Conservation (phyloP, 2,797 vertebrate genomes). For the Cryptoprocta ferox region DNA sequence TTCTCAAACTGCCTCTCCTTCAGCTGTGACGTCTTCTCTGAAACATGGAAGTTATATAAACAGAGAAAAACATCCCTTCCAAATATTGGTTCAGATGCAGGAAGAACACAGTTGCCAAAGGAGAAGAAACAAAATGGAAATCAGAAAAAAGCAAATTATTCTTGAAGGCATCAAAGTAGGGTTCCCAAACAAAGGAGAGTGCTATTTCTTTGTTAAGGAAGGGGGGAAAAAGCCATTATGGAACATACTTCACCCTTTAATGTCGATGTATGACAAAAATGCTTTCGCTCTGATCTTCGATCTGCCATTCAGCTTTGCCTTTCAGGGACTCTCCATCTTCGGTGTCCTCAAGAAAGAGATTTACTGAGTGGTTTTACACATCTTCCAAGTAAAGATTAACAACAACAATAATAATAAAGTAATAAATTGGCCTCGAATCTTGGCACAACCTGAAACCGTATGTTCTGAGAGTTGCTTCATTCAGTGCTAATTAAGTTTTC, state of each 20-base stretch:
- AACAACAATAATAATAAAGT: slow-evolving; percentile 41
- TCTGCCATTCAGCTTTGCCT: background rate
- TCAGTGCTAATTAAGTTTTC: slow-evolving; percentile 83
- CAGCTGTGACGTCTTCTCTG: background rate
- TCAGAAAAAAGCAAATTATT: slow-evolving; percentile 52
- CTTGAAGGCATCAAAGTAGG: slow-evolving; percentile 56
- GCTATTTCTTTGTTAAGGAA: background rate
- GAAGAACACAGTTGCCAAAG: background rate
- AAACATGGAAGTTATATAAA: slow-evolving; percentile 38
- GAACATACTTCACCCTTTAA: background rate
- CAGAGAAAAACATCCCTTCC: slow-evolving; percentile 38
- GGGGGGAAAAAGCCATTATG: background rate
- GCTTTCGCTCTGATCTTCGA: slow-evolving; percentile 24
- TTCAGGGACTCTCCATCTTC: slow-evolving; percentile 27
- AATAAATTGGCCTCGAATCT: slow-evolving; percentile 70
- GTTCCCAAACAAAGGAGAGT: slow-evolving; percentile 18
- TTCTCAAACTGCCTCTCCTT: background rate
- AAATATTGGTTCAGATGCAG: slow-evolving; percentile 39
- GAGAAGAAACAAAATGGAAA: slow-evolving; percentile 14
- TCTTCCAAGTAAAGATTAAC: slow-evolving; percentile 71
- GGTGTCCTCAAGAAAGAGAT: slow-evolving; percentile 61
- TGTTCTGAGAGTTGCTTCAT: slow-evolving; percentile 82
- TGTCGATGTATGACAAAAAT: background rate
- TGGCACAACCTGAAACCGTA: slow-evolving; percentile 81
- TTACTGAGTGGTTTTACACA: background rate